Conservation (phyloP, 2,113 vertebrate species). For the Blennius ocellaris region DNA sequence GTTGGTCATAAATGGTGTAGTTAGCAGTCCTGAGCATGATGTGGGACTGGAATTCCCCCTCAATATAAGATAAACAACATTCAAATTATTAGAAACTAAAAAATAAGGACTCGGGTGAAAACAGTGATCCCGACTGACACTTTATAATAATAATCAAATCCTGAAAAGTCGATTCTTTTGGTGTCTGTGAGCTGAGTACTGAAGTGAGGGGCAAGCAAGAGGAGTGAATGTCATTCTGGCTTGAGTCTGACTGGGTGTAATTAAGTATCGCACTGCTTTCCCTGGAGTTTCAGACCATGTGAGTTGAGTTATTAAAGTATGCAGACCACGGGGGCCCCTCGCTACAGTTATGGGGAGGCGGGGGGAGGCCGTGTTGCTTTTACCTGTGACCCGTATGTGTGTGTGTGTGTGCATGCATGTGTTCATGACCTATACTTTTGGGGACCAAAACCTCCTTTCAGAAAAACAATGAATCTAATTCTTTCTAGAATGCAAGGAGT, state of each 20-base stretch:
- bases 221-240: conserved; percentile 61
- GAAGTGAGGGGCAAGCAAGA: conserved; percentile 29
- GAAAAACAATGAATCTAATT: too few species aligned
- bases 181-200: conserved; percentile 23
- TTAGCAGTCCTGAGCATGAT: not conserved
- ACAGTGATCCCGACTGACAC: too few species aligned
- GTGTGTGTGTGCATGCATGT: conserved; percentile 17
- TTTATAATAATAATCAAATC: too few species aligned
- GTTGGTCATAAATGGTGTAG: not conserved
- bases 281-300: conserved; percentile 66
- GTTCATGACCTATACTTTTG: conserved; percentile 1
- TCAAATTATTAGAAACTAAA: too few species aligned
- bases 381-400: conserved; percentile 52
- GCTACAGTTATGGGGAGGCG: conserved; percentile 47
- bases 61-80: not conserved
- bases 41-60: conserved; percentile 25
- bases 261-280: conserved; percentile 67
- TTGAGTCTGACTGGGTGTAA: conserved; percentile 68
- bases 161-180: not conserved
- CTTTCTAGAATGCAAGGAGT: too few species aligned
- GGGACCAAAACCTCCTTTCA: not conserved
- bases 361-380: conserved; percentile 31
- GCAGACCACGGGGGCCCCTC: conserved; percentile 71
- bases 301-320: conserved; percentile 79
- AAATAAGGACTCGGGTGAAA: too few species aligned